phyloP scores from a whole-genome alignment of 2,888 invertebrate species.

The Himalopsyche kuldschensis region DNA sequence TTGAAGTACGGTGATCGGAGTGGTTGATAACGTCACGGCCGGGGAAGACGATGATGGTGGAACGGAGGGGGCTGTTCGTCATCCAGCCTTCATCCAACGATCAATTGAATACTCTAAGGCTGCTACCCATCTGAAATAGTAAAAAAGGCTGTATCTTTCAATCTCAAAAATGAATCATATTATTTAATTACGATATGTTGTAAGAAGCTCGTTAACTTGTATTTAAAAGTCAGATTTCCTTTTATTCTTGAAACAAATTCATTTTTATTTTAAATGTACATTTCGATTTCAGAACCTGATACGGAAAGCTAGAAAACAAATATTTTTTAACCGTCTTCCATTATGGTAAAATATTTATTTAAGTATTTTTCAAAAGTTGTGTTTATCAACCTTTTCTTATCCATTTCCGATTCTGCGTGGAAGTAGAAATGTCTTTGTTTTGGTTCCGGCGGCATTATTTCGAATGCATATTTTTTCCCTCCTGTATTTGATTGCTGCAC shows the following conservation, averaged over 20 bases:
- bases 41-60: conserved; percentile 1
- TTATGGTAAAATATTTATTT: too few species aligned
- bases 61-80: conserved; percentile 44
- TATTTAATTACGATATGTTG: too few species aligned
- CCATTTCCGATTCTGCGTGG: conserved; percentile 92
- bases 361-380: too few species aligned
- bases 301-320: too few species aligned
- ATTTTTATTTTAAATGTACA: too few species aligned
- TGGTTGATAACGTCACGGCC: neutral
- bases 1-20: conserved; percentile 3
- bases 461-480: conserved; percentile 90
- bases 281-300: too few species aligned
- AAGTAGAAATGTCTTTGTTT: conserved; percentile 89
- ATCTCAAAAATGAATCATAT: too few species aligned
- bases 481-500: conserved; percentile 82
- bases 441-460: conserved; percentile 84
- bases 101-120: conserved; percentile 94
- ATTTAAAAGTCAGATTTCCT: neutral
- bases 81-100: conserved; percentile 84
- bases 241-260: too few species aligned
- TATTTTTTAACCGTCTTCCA: neutral
- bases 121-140: conserved; percentile 80
- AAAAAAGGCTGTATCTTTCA: too few species aligned
- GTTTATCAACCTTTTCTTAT: conserved; percentile 79
- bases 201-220: too few species aligned